Evolutionary conservation across 2,888 invertebrate species (phyloP).

Genomic region (Xylota segnis): DNA sequence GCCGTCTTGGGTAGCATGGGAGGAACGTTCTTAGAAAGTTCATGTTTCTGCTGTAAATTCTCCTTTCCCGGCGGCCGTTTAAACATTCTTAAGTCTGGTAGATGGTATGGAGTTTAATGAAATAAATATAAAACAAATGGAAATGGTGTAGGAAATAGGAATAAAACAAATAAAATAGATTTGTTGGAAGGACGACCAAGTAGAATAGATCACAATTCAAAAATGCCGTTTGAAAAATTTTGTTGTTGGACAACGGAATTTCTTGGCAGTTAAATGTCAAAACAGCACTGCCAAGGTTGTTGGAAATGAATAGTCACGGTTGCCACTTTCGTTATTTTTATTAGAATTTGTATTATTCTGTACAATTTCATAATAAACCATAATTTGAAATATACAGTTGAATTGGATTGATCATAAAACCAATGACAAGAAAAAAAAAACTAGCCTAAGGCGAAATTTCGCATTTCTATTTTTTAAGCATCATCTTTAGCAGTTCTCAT

Average conservation of each 20-base stretch:
- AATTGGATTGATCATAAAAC: too few relatives aligned
- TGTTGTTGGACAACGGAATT: slow-evolving; percentile 38
- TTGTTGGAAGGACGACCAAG: not conserved
- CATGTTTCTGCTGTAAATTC: slow-evolving; percentile 60
- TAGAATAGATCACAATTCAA: slow-evolving; percentile 50
- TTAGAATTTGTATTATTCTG: too few relatives aligned
- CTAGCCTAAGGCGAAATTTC: too few relatives aligned
- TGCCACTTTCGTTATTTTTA: too few relatives aligned
- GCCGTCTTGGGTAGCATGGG: slow-evolving; percentile 6
- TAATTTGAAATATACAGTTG: too few relatives aligned
- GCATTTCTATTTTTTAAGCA: too few relatives aligned
- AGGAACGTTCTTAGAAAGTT: slow-evolving; percentile 28
- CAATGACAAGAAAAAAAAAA: too few relatives aligned
- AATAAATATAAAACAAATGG: not conserved
- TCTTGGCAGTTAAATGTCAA: slow-evolving; percentile 19
- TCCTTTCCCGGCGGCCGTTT: slow-evolving; percentile 63
- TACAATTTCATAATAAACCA: too few relatives aligned
- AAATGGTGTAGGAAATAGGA: not conserved
- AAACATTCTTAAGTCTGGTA: slow-evolving; percentile 41
- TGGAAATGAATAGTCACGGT: not conserved
- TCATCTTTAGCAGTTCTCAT: too few relatives aligned
- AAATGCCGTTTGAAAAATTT: slow-evolving; percentile 70
- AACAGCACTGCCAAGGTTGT: slow-evolving; percentile 20
- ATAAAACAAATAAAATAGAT: slow-evolving; percentile 12
- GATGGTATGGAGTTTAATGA: not conserved